Evolutionary conservation across 2,113 vertebrate species (phyloP).

Genomic region (Phasianus colchicus): DNA sequence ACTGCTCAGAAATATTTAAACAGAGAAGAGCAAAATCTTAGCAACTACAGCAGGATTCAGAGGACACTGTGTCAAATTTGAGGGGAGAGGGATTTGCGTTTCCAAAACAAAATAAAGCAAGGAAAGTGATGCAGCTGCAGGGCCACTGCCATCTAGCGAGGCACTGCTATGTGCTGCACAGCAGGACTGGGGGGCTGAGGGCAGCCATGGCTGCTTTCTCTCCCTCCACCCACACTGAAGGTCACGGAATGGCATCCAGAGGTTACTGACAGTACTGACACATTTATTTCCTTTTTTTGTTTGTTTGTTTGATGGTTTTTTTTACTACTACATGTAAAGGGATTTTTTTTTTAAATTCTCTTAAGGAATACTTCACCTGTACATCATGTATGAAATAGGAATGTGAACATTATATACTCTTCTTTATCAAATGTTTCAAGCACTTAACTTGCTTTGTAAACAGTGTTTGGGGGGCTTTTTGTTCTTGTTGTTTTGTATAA

Average conservation of each 20-base stretch:
- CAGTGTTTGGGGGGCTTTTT: slow-evolving; percentile 19
- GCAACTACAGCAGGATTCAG: not conserved
- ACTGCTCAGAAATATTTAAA: slow-evolving; percentile 37
- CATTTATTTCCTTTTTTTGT: not conserved
- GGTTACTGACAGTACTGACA: slow-evolving; percentile 75
- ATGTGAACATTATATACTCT: slow-evolving; percentile 76
- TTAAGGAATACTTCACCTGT: slow-evolving; percentile 70
- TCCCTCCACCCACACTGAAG: not conserved
- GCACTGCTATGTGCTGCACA: not conserved
- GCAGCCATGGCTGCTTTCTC: not conserved
- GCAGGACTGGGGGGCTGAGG: not conserved
- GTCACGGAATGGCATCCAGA: slow-evolving; percentile 44
- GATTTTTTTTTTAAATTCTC: slow-evolving; percentile 72
- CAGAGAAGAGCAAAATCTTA: not conserved
- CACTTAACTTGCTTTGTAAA: slow-evolving; percentile 78
- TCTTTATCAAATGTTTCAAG: slow-evolving; percentile 74
- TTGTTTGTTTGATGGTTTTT: not conserved
- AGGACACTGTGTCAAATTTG: not conserved
- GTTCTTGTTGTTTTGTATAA: slow-evolving; percentile 65
- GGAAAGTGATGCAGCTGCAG: not conserved
- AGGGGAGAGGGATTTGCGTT: not conserved
- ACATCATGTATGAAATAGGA: slow-evolving; percentile 79
- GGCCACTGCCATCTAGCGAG: slow-evolving; percentile 56
- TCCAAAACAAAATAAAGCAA: not conserved
- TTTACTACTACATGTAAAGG: slow-evolving; percentile 72